Conservation (phyloP, 2,888 invertebrate species). For the Bombyx huttoni region DNA sequence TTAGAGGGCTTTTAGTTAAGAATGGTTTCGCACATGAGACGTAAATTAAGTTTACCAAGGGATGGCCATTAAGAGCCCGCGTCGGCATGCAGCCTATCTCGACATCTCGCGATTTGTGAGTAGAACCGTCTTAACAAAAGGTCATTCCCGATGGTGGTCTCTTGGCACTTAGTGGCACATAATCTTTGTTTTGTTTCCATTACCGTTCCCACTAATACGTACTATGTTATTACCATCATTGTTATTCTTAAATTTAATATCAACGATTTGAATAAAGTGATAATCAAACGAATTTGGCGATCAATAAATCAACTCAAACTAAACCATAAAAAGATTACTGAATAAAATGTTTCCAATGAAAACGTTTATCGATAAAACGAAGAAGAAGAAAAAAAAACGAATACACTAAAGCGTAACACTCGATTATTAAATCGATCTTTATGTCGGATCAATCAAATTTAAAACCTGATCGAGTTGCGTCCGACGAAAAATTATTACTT, state of each 20-base stretch:
- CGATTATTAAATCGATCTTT: slow-evolving; percentile 68
- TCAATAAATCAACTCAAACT: slow-evolving; percentile 39
- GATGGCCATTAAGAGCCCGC: slow-evolving; percentile 58
- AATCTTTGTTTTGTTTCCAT: slow-evolving; percentile 31
- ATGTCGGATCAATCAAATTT: slow-evolving; percentile 72
- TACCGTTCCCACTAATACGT: slow-evolving; percentile 16
- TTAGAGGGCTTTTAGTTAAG: slow-evolving; percentile 67
- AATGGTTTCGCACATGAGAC: slow-evolving; percentile 67
- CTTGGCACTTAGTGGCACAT: slow-evolving; percentile 35
- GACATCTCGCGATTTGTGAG: slow-evolving; percentile 64
- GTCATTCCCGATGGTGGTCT: slow-evolving; percentile 54
- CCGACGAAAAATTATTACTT: slow-evolving; percentile 68
- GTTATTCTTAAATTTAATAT: slow-evolving; percentile 5
- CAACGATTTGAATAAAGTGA: not conserved
- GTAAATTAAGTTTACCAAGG: slow-evolving; percentile 61
- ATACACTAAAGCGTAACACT: slow-evolving; percentile 52
- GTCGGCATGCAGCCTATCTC: slow-evolving; percentile 61
- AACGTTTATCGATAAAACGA: slow-evolving; percentile 50
- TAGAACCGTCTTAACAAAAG: slow-evolving; percentile 56
- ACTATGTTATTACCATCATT: slow-evolving; percentile 11
- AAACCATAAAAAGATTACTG: slow-evolving; percentile 37
- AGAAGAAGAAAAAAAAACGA: slow-evolving; percentile 48
- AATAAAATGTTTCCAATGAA: slow-evolving; percentile 42
- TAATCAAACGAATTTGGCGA: slow-evolving; percentile 8
- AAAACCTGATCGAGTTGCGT: slow-evolving; percentile 65